These are phyloP conservation scores for Oncopodura yosiiana DNA, from an alignment of 1,140 invertebrate genomes.

Conservation along the genomic window DNA sequence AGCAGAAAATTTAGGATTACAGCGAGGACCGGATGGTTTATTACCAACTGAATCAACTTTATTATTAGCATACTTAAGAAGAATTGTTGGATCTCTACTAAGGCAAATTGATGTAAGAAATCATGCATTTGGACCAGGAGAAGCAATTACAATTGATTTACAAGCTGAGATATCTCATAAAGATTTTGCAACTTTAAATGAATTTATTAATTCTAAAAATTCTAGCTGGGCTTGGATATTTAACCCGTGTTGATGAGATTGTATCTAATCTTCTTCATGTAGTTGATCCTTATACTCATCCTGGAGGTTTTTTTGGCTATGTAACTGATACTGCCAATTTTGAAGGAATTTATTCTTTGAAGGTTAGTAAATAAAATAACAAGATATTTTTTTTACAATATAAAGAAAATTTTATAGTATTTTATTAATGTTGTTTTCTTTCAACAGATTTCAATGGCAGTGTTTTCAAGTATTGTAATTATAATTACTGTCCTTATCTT, in stretches of 20 bases:
- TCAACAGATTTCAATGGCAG: conserved; percentile 5
- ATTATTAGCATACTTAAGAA: conserved; percentile 12
- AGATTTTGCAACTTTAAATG: conserved; percentile 19
- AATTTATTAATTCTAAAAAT: conserved; percentile 10
- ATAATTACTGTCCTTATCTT: conserved; percentile 8
- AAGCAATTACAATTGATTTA: conserved; percentile 31
- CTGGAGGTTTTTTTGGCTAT: not conserved
- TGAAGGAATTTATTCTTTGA: too few relatives aligned
- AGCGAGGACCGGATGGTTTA: not conserved
- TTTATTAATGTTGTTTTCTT: conserved; percentile 9
- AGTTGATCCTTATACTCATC: not conserved
- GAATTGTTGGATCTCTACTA: conserved; percentile 26
- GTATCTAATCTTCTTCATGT: conserved; percentile 24
- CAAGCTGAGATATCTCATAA: conserved; percentile 31
- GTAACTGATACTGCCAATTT: not conserved
- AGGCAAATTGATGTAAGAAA: conserved; percentile 29
- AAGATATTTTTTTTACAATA: not conserved
- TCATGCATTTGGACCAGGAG: conserved; percentile 31
- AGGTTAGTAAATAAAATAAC: not conserved
- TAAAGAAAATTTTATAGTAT: conserved; percentile 10
- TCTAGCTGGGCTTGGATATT: not conserved
- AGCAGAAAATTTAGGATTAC: too few relatives aligned
- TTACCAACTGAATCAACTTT: not conserved
- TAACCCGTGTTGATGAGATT: conserved; percentile 15
- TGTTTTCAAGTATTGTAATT: conserved; percentile 14